A percentile compares a stretch with the other conserved stretches of the same genome.
Evolutionary conservation across 2,797 vertebrate genomes (phyloP).

Genomic region (Gymnocypris eckloni): DNA sequence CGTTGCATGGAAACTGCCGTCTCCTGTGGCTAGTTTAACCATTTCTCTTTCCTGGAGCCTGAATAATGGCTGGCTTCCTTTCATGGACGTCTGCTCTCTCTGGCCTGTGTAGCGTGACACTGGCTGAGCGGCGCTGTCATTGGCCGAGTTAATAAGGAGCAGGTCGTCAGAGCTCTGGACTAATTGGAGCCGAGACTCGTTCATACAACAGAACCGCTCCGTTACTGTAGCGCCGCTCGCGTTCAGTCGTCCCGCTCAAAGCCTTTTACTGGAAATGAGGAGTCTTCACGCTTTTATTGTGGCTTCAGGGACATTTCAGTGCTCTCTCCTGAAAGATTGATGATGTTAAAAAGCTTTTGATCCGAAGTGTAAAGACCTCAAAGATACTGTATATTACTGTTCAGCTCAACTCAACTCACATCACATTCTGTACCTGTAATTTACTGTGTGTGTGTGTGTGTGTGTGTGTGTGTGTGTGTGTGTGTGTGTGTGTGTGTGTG

Average conservation of each 20-base stretch:
- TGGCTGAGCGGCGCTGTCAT: constrained; percentile 36
- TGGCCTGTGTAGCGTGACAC: background rate
- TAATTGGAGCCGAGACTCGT: constrained; percentile 50
- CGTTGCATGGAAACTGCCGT: background rate
- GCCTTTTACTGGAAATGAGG: background rate
- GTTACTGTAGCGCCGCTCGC: background rate
- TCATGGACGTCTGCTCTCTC: background rate
- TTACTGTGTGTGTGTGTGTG: background rate
- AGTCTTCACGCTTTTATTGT: background rate
- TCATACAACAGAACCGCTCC: constrained; percentile 21
- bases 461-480: background rate
- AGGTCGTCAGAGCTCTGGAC: constrained; percentile 6
- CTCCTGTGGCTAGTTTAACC: background rate
- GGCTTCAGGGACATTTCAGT: background rate
- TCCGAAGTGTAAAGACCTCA: background rate
- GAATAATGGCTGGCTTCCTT: background rate
- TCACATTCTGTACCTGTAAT: background rate
- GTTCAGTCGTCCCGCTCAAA: background rate
- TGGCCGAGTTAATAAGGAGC: constrained; percentile 43
- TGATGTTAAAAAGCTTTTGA: background rate
- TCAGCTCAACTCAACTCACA: background rate
- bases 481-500: background rate
- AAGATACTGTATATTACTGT: background rate
- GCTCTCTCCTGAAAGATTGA: background rate
- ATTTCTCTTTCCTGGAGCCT: background rate